A percentile compares a stretch with the other conserved stretches of the same genome.
Conservation (phyloP, 2,888 invertebrate species). For the Taenaris catops region DNA sequence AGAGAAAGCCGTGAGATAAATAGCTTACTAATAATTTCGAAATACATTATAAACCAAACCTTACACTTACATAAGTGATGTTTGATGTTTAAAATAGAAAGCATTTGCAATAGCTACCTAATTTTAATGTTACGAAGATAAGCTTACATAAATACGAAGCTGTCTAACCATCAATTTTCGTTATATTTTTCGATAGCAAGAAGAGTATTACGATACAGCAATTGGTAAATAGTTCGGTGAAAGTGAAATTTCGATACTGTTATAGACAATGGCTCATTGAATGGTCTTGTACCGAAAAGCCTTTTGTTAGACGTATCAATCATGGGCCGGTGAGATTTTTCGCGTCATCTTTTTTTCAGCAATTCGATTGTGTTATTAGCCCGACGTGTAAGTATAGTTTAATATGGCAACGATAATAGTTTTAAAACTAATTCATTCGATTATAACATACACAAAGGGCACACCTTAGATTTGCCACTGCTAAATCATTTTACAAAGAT, state of each 20-base stretch:
- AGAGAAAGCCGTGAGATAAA: slow-evolving; percentile 28
- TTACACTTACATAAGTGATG: slow-evolving; percentile 12
- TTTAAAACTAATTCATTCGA: too few relatives aligned
- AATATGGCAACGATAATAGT: too few relatives aligned
- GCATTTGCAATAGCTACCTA: slow-evolving; percentile 33
- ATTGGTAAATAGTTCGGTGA: slow-evolving; percentile 57
- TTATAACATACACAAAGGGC: too few relatives aligned
- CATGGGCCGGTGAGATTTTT: slow-evolving; percentile 26
- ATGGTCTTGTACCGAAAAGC: slow-evolving; percentile 46
- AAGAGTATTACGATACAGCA: slow-evolving; percentile 37
- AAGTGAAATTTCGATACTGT: slow-evolving; percentile 66
- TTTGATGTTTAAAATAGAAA: slow-evolving; percentile 41
- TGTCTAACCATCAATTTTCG: slow-evolving; percentile 51
- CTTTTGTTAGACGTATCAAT: slow-evolving; percentile 67
- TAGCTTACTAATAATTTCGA: slow-evolving; percentile 19
- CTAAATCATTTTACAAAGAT: too few relatives aligned
- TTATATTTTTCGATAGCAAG: slow-evolving; percentile 46
- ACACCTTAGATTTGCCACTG: too few relatives aligned
- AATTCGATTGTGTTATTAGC: too few relatives aligned
- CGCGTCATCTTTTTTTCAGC: slow-evolving; percentile 6
- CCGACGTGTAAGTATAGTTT: too few relatives aligned
- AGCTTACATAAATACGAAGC: slow-evolving; percentile 55
- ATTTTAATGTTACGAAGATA: slow-evolving; percentile 45
- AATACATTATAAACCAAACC: slow-evolving; percentile 15
- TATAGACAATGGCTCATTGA: slow-evolving; percentile 48